phyloP scores from a whole-genome alignment of 2,797 vertebrate species.

The Adrianichthys oophorus region DNA sequence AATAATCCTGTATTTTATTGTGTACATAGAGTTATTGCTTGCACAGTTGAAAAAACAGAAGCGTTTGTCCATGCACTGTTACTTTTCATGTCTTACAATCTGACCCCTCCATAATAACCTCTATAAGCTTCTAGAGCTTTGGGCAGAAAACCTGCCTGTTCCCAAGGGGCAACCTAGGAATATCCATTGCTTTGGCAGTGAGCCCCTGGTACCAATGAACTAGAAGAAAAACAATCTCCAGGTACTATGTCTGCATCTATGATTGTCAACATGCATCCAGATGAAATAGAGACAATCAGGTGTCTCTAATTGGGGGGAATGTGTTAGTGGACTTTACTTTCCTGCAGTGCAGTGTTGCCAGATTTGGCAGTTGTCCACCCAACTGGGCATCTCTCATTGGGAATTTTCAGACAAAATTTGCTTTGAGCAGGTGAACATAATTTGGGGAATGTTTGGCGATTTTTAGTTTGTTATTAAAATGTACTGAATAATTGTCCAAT shows the following conservation, averaged over 20 bases:
- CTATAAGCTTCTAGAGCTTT: constrained; percentile 36
- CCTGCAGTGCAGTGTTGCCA: too few relatives aligned
- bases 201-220: constrained; percentile 40
- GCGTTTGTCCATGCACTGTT: constrained; percentile 56
- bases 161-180: constrained; percentile 47
- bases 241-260: constrained; percentile 33
- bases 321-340: background rate
- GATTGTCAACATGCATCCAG: constrained; percentile 26
- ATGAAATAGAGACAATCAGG: constrained; percentile 21
- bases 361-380: too few relatives aligned
- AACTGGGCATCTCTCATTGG: too few relatives aligned
- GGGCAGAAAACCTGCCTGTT: constrained; percentile 34
- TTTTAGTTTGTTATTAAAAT: too few relatives aligned
- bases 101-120: constrained; percentile 47
- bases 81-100: constrained; percentile 36
- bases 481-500: too few relatives aligned
- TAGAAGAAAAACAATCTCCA: constrained; percentile 43
- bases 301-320: background rate
- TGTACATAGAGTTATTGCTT: constrained; percentile 9
- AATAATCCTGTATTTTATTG: background rate
- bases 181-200: constrained; percentile 49
- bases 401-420: too few relatives aligned
- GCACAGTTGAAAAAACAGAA: constrained; percentile 19
- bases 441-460: too few relatives aligned
- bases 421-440: too few relatives aligned